phyloP scores from a whole-genome alignment of 2,797 vertebrate genomes.

The Psittacula echo region DNA sequence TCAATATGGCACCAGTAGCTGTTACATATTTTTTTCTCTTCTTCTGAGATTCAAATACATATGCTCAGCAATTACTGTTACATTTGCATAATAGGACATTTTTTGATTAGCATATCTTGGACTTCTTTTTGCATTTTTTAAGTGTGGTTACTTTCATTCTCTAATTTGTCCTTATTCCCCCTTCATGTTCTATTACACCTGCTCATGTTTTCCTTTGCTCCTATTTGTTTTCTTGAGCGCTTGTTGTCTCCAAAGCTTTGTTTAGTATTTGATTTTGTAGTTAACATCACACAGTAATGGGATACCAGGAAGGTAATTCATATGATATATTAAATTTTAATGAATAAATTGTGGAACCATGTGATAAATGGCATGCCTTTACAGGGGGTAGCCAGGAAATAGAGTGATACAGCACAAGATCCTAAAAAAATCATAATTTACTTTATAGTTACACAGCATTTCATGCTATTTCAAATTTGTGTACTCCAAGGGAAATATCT shows the following conservation, averaged over 20 bases:
- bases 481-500: not conserved
- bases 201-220: not conserved
- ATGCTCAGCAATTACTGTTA: conserved; percentile 68
- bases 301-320: not conserved
- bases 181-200: not conserved
- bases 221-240: not conserved
- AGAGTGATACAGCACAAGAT: not conserved
- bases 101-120: conserved; percentile 64
- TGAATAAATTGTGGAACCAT: conserved; percentile 2
- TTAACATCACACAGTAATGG: not conserved
- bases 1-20: conserved; percentile 49
- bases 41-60: conserved; percentile 61
- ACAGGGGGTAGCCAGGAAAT: not conserved
- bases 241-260: not conserved
- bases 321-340: conserved; percentile 43
- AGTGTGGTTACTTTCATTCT: conserved; percentile 32
- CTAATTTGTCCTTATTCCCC: not conserved
- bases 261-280: conserved; percentile 22
- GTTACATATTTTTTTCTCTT: conserved; percentile 38
- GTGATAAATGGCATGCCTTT: not conserved
- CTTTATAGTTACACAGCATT: not conserved
- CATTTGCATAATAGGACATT: conserved; percentile 57
- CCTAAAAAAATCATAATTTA: not conserved
- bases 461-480: not conserved
- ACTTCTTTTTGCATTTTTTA: conserved; percentile 53